A percentile compares a stretch with the other conserved stretches of the same genome.
These are phyloP conservation scores for Furcifer pardalis DNA, from an alignment of 2,797 vertebrate species.

Conservation along the genomic window DNA sequence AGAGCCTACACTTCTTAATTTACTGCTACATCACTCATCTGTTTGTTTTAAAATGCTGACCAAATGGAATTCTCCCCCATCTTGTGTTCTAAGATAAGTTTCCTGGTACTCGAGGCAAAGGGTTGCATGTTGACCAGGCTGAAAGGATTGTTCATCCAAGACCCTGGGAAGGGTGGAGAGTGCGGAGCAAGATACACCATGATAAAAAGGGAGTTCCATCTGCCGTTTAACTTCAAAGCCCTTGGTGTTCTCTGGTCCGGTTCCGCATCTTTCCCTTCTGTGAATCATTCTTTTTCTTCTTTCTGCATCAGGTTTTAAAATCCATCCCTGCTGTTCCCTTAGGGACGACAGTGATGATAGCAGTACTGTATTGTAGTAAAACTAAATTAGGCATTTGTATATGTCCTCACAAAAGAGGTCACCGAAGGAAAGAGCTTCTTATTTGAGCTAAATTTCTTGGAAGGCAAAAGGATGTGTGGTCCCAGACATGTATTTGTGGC, in stretches of 20 bases:
- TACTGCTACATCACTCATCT: neutral
- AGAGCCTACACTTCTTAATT: neutral
- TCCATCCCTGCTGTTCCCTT: slow-evolving; percentile 1
- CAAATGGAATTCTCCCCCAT: neutral
- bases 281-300: slow-evolving; percentile 13
- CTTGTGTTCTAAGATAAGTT: neutral
- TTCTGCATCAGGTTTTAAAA: neutral
- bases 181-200: neutral
- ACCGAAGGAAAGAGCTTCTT: neutral
- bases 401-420: slow-evolving; percentile 19
- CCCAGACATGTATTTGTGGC: neutral
- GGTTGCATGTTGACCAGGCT: neutral
- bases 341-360: slow-evolving; percentile 1
- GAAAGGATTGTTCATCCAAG: neutral
- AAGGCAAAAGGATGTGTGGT: neutral
- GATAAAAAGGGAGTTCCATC: neutral
- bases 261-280: neutral
- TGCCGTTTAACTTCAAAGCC: neutral
- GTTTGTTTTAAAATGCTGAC: neutral
- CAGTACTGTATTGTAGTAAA: slow-evolving; percentile 13
- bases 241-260: neutral
- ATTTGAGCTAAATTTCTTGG: neutral
- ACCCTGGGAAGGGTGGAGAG: neutral
- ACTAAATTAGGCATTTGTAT: slow-evolving; percentile 10
- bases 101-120: neutral